phyloP scores from a whole-genome alignment of 2,888 invertebrate species.

The Lepidochitona cinerea region DNA sequence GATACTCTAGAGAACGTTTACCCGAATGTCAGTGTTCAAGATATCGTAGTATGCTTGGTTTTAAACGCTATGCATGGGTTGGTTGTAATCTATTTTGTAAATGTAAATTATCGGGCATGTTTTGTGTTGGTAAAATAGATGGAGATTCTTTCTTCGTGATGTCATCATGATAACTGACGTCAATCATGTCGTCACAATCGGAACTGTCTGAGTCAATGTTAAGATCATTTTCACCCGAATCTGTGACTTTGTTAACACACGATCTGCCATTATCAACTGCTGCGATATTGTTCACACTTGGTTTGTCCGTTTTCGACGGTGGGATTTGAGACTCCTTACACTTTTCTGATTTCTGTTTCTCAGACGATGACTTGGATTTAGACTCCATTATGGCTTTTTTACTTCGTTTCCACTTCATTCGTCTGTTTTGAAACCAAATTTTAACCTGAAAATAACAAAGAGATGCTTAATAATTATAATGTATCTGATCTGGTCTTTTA shows the following conservation, averaged over 20 bases:
- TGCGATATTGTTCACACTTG: neutral
- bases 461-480: too few species aligned
- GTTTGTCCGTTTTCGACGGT: neutral
- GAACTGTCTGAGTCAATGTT: neutral
- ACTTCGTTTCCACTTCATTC: constrained; percentile 99
- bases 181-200: neutral
- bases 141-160: neutral
- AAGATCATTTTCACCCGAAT: neutral
- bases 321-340: neutral
- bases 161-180: neutral
- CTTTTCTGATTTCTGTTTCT: neutral
- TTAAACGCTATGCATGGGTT: neutral
- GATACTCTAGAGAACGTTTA: too few species aligned
- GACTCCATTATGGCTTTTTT: constrained; percentile 87
- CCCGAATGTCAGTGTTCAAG: too few species aligned
- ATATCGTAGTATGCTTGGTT: too few species aligned
- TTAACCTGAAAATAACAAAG: constrained; percentile 84
- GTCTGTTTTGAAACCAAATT: constrained; percentile 98
- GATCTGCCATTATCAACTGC: neutral
- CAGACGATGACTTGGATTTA: constrained; percentile 20
- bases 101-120: neutral
- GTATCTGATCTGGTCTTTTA: too few species aligned
- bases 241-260: neutral
- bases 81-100: neutral
- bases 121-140: neutral